These are phyloP conservation scores for Macrotis lagotis DNA, from an alignment of 2,113 vertebrate genomes.

Conservation along the genomic window DNA sequence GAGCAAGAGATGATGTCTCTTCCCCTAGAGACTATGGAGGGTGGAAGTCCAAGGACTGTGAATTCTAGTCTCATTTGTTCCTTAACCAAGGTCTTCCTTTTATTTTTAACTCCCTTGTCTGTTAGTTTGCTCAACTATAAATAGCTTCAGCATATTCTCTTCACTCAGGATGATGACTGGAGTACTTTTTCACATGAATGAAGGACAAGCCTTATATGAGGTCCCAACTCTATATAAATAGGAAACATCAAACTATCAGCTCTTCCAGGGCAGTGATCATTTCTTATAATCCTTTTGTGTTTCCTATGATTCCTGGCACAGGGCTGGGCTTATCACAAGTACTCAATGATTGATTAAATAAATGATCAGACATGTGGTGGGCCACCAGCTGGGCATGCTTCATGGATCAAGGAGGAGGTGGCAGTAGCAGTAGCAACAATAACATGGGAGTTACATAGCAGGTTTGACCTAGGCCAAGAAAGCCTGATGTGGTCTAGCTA, in stretches of 20 bases:
- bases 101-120: not conserved
- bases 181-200: not conserved
- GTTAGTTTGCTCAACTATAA: not conserved
- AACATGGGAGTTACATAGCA: too few species aligned
- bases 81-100: not conserved
- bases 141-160: not conserved
- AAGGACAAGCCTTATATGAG: not conserved
- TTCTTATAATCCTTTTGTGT: not conserved
- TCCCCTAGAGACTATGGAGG: not conserved
- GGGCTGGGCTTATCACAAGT: not conserved
- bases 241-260: not conserved
- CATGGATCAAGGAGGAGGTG: not conserved
- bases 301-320: not conserved
- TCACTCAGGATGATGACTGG: too few species aligned
- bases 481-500: not conserved
- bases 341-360: not conserved
- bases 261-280: not conserved
- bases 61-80: not conserved
- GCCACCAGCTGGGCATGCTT: not conserved
- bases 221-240: not conserved
- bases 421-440: not conserved
- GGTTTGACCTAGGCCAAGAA: not conserved
- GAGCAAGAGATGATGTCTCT: not conserved
- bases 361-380: not conserved
- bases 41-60: not conserved